Base-by-base conservation (phyloP, 1,140 invertebrate genomes). In the Holcopasites calliopsidis region DNA sequence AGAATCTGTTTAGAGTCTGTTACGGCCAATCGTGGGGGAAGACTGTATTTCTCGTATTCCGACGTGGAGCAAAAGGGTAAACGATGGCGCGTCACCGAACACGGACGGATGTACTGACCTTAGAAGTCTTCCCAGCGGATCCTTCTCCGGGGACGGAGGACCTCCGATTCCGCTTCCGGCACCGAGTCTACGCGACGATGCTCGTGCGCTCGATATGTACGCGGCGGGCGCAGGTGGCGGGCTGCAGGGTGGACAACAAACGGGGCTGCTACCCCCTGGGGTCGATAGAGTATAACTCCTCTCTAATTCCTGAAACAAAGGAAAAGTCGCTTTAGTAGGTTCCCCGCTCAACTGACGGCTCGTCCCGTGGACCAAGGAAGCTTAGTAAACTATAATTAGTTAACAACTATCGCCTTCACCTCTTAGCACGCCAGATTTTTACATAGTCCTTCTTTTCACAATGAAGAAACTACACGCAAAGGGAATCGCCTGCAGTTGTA, bases 131-230 rank as follows among this genome's bases (percentile, higher is more conserved):
- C 87, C 88, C 42, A 91, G 69, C 18, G 91, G 90, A 85, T 92
- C 91, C 33, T 88, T 80, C 72, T 91, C 89, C 33, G 90, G 90
- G 23, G 90, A 90, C 16, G 89, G 81, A 26, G 84, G 81, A 10
- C 82, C 84, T 23, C 86, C 77, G 66, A 79, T 79, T 26, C 83
- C 83, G 65, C 86, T 88, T 76, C 80, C 80, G 44, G 85, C 78
- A 10, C 83, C 79, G 47, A 87, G 82, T 58, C 89, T 84, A 13
- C 90, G 82, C 7, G 90, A 90, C 13, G 89, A 90, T n/a, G 90
- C 90, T 64, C 90, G 80, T 42, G 87, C 86, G 73, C 86, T 88
- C 76, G 88, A 89, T 84, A 89, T 88, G 81, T 89, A 89, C 66
- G 88, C 88, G 28, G 88, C 87, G 18, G 88, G 88, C 1, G 88